Base-by-base conservation (phyloP, 2,888 invertebrate species). In the Leucozona laternaria region DNA sequence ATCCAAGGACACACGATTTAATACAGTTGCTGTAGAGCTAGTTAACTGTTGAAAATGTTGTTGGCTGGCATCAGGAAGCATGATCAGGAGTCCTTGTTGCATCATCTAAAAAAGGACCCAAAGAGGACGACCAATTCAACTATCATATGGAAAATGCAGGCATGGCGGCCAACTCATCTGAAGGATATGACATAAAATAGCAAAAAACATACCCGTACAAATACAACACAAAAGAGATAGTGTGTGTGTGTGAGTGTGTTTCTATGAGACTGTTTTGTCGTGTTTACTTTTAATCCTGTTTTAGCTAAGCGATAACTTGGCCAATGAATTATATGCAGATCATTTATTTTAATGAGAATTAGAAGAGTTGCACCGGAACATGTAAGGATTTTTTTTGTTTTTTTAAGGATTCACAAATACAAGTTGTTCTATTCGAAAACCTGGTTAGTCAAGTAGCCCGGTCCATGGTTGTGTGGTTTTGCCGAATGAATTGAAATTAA, bases 341-440 rank as follows among this genome's bases (percentile, higher is more conserved):
- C 91, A 90, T 91, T 90, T 91, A 90, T 90, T 91, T 91, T 91
- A 91, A 91, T 91, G 91, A 90, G 90, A 89, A 89, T 88, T 88
- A 86, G 89, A 90, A 89, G 89, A 89, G 90, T 55, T 77, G 43
- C 76, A 76, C 22, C 50, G 53, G 37, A 68, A 68, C 68, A 53
- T 68, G 66, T 48, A 28, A 4, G 11, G 13, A 2, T n/a, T 45
- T 60, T 71, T 60, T 2, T 31, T 31, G 1, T 31, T 70, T 53
- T 48, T 50, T 50, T 25, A 6, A 62, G n/a, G 50, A 37, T 72
- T 37, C 40, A 37, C 66, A 28, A 25, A n/a, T n/a, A 25, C 28
- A 34, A 11, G 57, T n/a, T 25, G 10, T n/a, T 58, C 1, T 37
- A 34, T 22, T 8, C 10, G 37, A 4, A 2, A 31, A 1, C 25